Percentiles rank a stretch among this genome's conserved stretches.
Conservation (phyloP, 2,888 invertebrate species). For the Adineta ricciae region DNA sequence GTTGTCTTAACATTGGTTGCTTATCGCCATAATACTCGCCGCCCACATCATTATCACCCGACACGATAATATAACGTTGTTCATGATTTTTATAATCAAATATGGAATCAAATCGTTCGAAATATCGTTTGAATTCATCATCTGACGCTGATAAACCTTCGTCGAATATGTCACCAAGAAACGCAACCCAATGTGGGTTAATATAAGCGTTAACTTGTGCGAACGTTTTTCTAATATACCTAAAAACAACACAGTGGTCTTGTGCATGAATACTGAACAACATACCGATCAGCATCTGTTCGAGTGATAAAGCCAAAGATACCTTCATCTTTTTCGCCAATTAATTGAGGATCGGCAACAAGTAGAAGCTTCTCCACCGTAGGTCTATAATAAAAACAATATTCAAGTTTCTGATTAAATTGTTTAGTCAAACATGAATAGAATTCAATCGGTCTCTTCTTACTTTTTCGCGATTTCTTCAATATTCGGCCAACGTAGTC, state of each 20-base stretch:
- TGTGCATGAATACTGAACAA: background rate
- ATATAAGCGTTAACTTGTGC: slow-evolving; percentile 61
- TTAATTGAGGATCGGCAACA: slow-evolving; percentile 77
- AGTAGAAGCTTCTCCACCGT: slow-evolving; percentile 35
- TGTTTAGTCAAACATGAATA: too few species aligned
- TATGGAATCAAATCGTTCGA: slow-evolving; percentile 49
- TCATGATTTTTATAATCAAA: slow-evolving; percentile 50
- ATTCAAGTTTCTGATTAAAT: too few species aligned
- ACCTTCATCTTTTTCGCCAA: slow-evolving; percentile 67
- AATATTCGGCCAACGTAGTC: background rate
- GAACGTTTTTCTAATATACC: slow-evolving; percentile 74
- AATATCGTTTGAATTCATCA: slow-evolving; percentile 35
- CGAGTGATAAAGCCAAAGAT: slow-evolving; percentile 61
- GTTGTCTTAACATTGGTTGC: slow-evolving; percentile 45
- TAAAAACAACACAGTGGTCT: slow-evolving; percentile 38
- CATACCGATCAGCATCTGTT: slow-evolving; percentile 77
- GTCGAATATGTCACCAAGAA: slow-evolving; percentile 85
- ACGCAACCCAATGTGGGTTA: slow-evolving; percentile 72
- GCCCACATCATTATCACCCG: slow-evolving; percentile 94
- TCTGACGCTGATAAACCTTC: slow-evolving; percentile 53
- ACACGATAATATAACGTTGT: slow-evolving; percentile 60
- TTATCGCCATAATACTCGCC: slow-evolving; percentile 61
- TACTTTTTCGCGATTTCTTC: background rate
- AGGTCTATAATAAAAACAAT: background rate
- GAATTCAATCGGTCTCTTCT: background rate